Evolutionary conservation across 2,888 invertebrate genomes (phyloP).

Genomic region (Punctoribates punctum): DNA sequence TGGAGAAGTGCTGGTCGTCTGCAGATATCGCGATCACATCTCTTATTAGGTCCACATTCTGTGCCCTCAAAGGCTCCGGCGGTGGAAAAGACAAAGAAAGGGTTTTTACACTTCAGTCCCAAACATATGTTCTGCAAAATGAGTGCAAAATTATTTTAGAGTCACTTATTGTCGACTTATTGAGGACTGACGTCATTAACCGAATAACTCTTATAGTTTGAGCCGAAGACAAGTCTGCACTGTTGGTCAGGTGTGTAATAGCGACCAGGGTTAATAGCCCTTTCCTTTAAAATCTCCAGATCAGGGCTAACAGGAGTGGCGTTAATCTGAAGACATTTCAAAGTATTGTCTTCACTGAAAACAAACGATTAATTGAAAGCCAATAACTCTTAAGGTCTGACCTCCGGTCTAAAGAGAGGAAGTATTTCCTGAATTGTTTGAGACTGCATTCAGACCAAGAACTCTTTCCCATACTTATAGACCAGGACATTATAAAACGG

Average conservation of each 20-base stretch:
- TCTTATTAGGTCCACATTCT: conserved; percentile 1
- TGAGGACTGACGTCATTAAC: not conserved
- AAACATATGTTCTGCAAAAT: not conserved
- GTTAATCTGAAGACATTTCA: not conserved
- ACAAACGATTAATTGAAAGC: not conserved
- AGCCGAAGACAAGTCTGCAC: not conserved
- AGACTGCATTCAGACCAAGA: not conserved
- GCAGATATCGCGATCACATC: conserved; percentile 6
- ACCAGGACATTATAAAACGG: not conserved
- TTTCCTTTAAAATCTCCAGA: not conserved
- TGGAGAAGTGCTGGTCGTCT: not conserved
- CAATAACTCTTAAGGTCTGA: not conserved
- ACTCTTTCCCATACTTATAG: not conserved
- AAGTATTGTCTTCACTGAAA: not conserved
- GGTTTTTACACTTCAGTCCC: not conserved
- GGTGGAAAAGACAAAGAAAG: not conserved
- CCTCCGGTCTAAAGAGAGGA: not conserved
- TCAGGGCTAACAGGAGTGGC: not conserved
- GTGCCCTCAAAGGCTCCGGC: conserved; percentile 1
- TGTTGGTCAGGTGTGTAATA: not conserved
- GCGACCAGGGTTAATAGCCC: not conserved
- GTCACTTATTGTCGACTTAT: not conserved
- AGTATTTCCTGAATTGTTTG: not conserved
- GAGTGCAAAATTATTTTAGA: not conserved
- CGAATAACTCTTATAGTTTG: not conserved